These are phyloP conservation scores for Channallabes apus DNA, from an alignment of 2,797 vertebrate genomes.

Conservation along the genomic window DNA sequence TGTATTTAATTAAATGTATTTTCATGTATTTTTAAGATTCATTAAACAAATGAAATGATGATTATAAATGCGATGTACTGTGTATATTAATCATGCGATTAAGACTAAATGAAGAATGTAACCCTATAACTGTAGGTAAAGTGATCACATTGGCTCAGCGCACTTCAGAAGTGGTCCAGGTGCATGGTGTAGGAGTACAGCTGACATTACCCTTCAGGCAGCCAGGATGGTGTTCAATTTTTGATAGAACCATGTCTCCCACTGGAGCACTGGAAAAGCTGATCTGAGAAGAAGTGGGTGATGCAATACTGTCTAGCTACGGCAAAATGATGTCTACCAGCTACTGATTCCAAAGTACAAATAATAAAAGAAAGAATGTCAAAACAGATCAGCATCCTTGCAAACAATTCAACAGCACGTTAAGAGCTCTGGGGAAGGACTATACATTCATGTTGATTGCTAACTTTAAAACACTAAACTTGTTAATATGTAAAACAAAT, in stretches of 20 bases:
- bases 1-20: not conserved
- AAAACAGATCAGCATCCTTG: slow-evolving; percentile 41
- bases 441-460: not conserved
- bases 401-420: slow-evolving; percentile 27
- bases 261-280: slow-evolving; percentile 39
- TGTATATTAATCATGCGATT: not conserved
- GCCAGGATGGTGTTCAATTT: slow-evolving; percentile 48
- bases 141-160: not conserved
- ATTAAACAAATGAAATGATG: not conserved
- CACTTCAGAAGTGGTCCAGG: slow-evolving; percentile 25
- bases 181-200: slow-evolving; percentile 6
- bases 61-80: not conserved
- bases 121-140: not conserved
- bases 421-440: slow-evolving; percentile 8
- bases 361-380: slow-evolving; percentile 35
- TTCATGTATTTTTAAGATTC: not conserved
- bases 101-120: slow-evolving; percentile 7
- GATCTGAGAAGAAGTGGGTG: slow-evolving; percentile 44
- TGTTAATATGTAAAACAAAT: slow-evolving; percentile 1
- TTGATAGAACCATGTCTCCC: slow-evolving; percentile 43
- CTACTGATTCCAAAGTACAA: slow-evolving; percentile 34
- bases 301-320: slow-evolving; percentile 46
- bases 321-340: slow-evolving; percentile 36
- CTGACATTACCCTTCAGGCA: slow-evolving; percentile 37
- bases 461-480: not conserved